Evolutionary conservation across 1,140 invertebrate genomes (phyloP).

Genomic region (Arion vulgaris): DNA sequence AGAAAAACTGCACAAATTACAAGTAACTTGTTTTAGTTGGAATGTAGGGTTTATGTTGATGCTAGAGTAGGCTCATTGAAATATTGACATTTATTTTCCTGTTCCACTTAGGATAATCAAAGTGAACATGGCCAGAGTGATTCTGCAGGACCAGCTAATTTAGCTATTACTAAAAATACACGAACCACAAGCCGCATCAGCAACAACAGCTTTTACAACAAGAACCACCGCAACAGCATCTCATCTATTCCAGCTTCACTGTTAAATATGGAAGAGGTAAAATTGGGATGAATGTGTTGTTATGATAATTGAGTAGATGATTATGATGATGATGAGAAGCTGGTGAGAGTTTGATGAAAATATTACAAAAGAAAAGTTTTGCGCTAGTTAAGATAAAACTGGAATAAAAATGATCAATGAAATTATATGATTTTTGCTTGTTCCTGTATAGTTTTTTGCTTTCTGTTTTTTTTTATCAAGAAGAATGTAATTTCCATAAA

Average conservation of each 20-base stretch:
- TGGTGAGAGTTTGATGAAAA: too few relatives aligned
- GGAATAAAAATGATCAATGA: too few relatives aligned
- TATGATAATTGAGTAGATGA: background rate
- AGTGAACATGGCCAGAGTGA: constrained; percentile 65
- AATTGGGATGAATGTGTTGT: background rate
- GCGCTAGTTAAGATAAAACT: too few relatives aligned
- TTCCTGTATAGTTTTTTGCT: too few relatives aligned
- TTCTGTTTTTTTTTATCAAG: too few relatives aligned
- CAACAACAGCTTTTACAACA: constrained; percentile 66
- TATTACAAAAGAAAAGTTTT: too few relatives aligned
- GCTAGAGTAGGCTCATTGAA: background rate
- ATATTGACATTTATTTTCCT: background rate
- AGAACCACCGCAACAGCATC: constrained; percentile 66
- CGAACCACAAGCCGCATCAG: constrained; percentile 66
- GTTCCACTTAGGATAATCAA: constrained; percentile 56
- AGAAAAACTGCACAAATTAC: too few relatives aligned
- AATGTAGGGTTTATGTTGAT: background rate
- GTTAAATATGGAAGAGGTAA: constrained; percentile 68
- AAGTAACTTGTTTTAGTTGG: too few relatives aligned
- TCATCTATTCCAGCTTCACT: constrained; percentile 69
- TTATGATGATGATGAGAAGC: background rate
- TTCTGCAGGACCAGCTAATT: constrained; percentile 41
- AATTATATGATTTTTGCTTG: too few relatives aligned
- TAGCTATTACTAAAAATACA: constrained; percentile 41
- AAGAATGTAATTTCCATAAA: too few relatives aligned